phyloP scores from a whole-genome alignment of 64 coral and sea anemone species.

The Pocillopora verrucosa region DNA sequence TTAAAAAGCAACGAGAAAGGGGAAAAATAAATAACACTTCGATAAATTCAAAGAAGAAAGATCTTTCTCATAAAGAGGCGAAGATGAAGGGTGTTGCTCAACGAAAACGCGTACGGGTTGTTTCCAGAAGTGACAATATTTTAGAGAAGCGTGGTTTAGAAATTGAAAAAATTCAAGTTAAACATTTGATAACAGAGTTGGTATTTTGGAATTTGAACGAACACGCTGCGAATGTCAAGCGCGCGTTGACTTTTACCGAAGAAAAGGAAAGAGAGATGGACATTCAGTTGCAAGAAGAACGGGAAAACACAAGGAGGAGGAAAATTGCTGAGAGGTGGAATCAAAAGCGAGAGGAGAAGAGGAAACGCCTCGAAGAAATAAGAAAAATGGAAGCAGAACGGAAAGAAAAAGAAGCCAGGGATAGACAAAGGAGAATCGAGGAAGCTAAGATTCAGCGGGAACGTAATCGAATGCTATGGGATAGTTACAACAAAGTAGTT shows the following conservation, averaged over 20 bases:
- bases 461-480: constrained; percentile 15
- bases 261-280: constrained; percentile 3
- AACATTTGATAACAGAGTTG: constrained; percentile 17
- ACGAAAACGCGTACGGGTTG: not conserved
- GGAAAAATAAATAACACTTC: not conserved
- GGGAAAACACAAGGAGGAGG: not conserved
- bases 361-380: constrained; percentile 9
- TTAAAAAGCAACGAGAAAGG: not conserved
- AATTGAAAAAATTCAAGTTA: not conserved
- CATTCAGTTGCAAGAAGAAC: not conserved
- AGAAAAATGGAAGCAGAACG: constrained; percentile 11
- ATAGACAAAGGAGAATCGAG: not conserved
- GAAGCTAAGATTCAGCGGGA: not conserved
- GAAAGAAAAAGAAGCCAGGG: not conserved
- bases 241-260: not conserved
- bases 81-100: not conserved
- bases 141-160: not conserved
- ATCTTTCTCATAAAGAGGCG: not conserved
- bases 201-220: not conserved
- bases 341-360: not conserved
- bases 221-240: not conserved
- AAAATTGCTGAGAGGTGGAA: not conserved
- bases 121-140: not conserved
- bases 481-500: constrained; percentile 20
- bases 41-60: not conserved